A percentile compares a stretch with the other conserved stretches of the same genome.
phyloP scores from a whole-genome alignment of 2,888 invertebrate genomes.

The Strigamia crassipes region DNA sequence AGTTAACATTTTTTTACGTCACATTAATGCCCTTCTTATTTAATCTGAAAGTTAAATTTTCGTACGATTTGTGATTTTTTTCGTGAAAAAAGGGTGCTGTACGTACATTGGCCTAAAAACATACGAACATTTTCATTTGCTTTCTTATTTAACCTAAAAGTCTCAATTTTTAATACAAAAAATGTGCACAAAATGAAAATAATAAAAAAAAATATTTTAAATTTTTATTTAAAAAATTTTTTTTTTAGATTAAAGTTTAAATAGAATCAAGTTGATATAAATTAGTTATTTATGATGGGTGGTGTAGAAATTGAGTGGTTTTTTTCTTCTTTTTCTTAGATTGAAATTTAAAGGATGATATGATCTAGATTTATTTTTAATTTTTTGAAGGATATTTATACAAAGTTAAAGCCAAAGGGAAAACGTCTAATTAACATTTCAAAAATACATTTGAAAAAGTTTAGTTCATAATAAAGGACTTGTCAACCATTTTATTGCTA shows the following conservation, averaged over 20 bases:
- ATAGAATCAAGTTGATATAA: background rate
- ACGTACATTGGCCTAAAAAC: slow-evolving; percentile 16
- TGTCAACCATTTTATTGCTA: background rate
- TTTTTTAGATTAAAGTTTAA: background rate
- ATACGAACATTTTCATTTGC: background rate
- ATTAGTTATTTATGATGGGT: background rate
- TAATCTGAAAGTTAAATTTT: slow-evolving; percentile 27
- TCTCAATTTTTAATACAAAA: background rate
- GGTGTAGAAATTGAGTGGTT: background rate
- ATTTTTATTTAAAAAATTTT: background rate
- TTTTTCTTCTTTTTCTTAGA: background rate
- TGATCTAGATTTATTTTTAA: slow-evolving; percentile 1
- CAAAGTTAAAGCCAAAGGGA: background rate
- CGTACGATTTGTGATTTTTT: background rate
- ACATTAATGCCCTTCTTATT: background rate
- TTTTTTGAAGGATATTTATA: background rate
- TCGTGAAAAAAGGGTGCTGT: background rate
- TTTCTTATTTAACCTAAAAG: slow-evolving; percentile 38
- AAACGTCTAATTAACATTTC: background rate
- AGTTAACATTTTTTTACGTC: slow-evolving; percentile 12
- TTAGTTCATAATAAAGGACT: too few relatives aligned
- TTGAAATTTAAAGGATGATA: background rate
- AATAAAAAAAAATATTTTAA: background rate
- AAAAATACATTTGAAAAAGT: too few relatives aligned
- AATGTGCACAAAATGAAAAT: background rate